A percentile compares a stretch with the other conserved stretches of the same genome.
Evolutionary conservation across 2,113 vertebrate species (phyloP).

Genomic region (Cygnus atratus): DNA sequence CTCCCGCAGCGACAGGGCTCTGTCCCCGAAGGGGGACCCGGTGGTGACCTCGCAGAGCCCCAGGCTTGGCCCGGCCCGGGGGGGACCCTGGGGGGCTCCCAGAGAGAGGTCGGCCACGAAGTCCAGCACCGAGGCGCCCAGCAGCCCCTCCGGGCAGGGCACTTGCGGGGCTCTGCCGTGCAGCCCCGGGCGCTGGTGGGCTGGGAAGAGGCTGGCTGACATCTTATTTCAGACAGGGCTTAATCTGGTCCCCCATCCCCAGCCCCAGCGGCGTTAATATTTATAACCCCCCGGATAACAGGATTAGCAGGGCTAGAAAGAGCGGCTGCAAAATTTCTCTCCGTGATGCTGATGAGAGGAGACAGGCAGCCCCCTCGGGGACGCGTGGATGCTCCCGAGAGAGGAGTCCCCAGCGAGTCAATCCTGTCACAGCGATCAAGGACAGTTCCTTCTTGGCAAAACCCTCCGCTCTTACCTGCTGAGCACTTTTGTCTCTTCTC

Average conservation of each 20-base stretch:
- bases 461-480: conserved; percentile 81
- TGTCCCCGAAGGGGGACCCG: conserved; percentile 51
- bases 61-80: neutral
- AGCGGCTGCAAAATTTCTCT: conserved; percentile 27
- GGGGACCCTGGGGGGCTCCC: conserved; percentile 36
- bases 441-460: conserved; percentile 87
- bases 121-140: conserved; percentile 74
- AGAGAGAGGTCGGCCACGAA: conserved; percentile 80
- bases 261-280: conserved; percentile 23
- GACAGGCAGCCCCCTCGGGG: conserved; percentile 58
- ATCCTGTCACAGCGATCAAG: conserved; percentile 75
- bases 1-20: conserved; percentile 15
- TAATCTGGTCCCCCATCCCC: conserved; percentile 11
- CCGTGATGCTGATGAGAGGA: conserved; percentile 61
- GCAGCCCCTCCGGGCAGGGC: conserved; percentile 71
- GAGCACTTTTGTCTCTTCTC: conserved; percentile 80
- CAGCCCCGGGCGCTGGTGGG: neutral
- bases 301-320: conserved; percentile 64
- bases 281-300: conserved; percentile 66
- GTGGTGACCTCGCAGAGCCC: conserved; percentile 66
- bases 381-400: conserved; percentile 49
- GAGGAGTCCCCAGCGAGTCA: conserved; percentile 56
- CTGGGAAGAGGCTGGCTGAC: conserved; percentile 14
- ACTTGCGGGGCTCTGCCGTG: conserved; percentile 28
- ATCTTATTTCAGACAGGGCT: conserved; percentile 23